Percentiles rank a stretch among this genome's conserved stretches.
phyloP scores from a whole-genome alignment of 2,797 vertebrate species.

The Clamator glandarius region DNA sequence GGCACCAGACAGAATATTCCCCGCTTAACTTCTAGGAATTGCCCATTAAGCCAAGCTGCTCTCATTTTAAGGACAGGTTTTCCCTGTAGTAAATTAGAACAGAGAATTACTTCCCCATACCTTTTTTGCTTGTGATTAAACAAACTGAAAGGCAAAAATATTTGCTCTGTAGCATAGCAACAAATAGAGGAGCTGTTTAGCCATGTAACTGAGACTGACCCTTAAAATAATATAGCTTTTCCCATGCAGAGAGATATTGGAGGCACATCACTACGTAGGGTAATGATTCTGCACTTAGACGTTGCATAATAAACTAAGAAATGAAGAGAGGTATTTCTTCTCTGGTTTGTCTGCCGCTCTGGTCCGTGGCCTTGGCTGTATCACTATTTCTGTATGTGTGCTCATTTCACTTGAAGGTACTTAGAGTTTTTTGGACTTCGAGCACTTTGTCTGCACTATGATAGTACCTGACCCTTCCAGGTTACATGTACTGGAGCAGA shows the following conservation, averaged over 20 bases:
- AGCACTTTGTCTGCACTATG: not conserved
- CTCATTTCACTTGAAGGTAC: rapidly evolving
- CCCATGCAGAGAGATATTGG: not conserved
- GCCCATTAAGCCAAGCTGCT: not conserved
- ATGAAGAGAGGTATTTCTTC: not conserved
- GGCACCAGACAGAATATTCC: not conserved
- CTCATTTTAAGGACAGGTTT: not conserved
- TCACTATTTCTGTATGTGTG: not conserved
- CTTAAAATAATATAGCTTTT: not conserved
- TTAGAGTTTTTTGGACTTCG: not conserved
- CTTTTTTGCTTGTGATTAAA: slow-evolving; percentile 17
- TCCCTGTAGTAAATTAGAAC: not conserved
- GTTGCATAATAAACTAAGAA: rapidly evolving
- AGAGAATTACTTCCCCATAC: not conserved
- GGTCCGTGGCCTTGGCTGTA: rapidly evolving
- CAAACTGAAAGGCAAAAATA: not conserved
- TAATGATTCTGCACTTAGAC: not conserved
- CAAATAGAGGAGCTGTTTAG: not conserved
- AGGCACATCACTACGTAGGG: not conserved
- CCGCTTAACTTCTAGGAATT: not conserved
- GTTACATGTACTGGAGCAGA: not conserved
- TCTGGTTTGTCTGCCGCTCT: not conserved
- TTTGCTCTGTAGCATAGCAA: slow-evolving; percentile 31
- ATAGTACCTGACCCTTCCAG: not conserved
- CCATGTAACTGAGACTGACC: not conserved